A percentile compares a stretch with the other conserved stretches of the same genome.
Evolutionary conservation across 37 sponge, comb jelly and placozoan genomes (phyloP).

Genomic region (Agelas oroides): DNA sequence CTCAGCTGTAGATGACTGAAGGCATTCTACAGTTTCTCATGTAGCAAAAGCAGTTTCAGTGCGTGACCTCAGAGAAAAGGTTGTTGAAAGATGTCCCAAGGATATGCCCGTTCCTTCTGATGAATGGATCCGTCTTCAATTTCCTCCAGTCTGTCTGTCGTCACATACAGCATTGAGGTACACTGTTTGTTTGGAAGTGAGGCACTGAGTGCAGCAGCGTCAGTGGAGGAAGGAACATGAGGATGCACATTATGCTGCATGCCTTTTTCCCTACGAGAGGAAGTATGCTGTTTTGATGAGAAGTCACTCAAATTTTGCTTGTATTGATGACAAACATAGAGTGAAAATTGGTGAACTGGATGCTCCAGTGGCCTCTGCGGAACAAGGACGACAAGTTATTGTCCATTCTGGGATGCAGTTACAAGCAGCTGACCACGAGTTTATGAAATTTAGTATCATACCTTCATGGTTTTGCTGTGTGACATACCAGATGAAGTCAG

Average conservation of each 20-base stretch:
- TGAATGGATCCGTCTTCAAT: constrained; percentile 54
- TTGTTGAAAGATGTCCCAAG: constrained; percentile 1
- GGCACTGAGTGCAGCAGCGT: background rate
- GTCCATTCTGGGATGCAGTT: background rate
- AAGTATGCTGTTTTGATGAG: no score
- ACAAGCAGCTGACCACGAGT: constrained; percentile 8
- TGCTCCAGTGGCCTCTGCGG: background rate
- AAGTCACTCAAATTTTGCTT: no score
- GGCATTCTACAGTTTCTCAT: constrained; percentile 40
- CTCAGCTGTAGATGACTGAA: constrained; percentile 60
- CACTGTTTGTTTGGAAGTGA: no score
- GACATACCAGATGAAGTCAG: background rate
- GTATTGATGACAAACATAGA: no score
- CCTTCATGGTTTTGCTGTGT: background rate
- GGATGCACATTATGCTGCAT: no score
- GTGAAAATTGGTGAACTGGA: background rate
- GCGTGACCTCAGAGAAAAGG: constrained; percentile 22
- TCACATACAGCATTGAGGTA: no score
- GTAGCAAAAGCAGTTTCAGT: constrained; percentile 6
- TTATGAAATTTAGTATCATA: background rate
- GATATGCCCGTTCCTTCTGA: constrained; percentile 34
- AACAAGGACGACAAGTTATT: background rate
- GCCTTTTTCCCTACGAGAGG: no score
- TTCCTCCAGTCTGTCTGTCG: background rate
- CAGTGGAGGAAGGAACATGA: background rate